These are phyloP conservation scores for Lagria hirta DNA, from an alignment of 2,888 invertebrate genomes.

Conservation along the genomic window DNA sequence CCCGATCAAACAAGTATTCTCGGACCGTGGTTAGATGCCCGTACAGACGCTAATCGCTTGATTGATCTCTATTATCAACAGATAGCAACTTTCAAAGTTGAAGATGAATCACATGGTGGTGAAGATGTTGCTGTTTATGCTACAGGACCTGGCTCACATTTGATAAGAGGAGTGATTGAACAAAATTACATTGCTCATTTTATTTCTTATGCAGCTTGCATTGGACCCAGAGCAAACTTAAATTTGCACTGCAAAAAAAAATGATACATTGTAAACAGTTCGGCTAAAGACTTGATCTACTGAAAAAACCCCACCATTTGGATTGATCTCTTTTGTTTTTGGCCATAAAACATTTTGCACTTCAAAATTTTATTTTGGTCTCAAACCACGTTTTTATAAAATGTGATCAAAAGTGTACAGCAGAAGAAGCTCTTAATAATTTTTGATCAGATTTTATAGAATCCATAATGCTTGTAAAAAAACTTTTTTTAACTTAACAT, in stretches of 20 bases:
- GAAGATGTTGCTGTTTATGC: conserved; percentile 64
- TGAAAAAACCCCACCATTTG: too few relatives aligned
- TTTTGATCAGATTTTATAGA: too few relatives aligned
- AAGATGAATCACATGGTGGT: conserved; percentile 64
- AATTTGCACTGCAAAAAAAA: conserved; percentile 30
- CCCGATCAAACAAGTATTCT: conserved; percentile 45
- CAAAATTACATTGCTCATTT: conserved; percentile 84
- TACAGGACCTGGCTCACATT: conserved; percentile 78
- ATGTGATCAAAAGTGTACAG: too few relatives aligned
- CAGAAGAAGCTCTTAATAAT: too few relatives aligned
- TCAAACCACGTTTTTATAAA: too few relatives aligned
- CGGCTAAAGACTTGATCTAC: too few relatives aligned
- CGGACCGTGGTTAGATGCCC: conserved; percentile 49
- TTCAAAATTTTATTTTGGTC: too few relatives aligned
- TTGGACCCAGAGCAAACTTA: conserved; percentile 57
- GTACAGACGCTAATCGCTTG: conserved; percentile 45
- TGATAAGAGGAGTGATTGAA: conserved; percentile 83
- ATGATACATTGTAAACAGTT: too few relatives aligned
- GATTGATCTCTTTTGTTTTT: too few relatives aligned
- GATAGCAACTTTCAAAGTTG: conserved; percentile 55
- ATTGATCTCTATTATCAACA: conserved; percentile 55
- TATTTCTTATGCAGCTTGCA: conserved; percentile 73
- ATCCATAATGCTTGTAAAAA: too few relatives aligned
- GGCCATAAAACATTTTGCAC: too few relatives aligned
- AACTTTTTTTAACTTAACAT: too few relatives aligned